Percentiles rank a stretch among this genome's conserved stretches.
Conservation (phyloP, 2,797 vertebrate genomes). For the Lateolabrax maculatus region DNA sequence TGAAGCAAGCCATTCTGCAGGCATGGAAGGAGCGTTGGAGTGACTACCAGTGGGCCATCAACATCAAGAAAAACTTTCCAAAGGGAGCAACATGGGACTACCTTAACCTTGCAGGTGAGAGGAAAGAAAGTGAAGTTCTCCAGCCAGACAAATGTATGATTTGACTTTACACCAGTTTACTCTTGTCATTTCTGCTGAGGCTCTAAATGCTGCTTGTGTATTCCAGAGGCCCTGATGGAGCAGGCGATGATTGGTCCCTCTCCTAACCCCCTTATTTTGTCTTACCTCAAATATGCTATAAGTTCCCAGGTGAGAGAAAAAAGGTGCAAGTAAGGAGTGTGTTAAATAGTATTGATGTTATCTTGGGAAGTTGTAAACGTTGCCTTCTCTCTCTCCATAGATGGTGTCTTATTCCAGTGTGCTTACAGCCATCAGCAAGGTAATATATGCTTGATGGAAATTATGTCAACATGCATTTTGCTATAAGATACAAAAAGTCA, state of each 20-base stretch:
- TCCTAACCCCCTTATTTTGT: conserved; percentile 96
- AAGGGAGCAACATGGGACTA: conserved; percentile 98
- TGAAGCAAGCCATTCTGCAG: conserved; percentile 97
- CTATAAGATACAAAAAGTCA: neutral
- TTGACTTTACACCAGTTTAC: no score
- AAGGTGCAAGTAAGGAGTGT: neutral
- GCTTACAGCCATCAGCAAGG: conserved; percentile 95
- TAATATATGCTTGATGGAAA: conserved; percentile 64
- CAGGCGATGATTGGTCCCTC: conserved; percentile 98
- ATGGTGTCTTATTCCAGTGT: conserved; percentile 99
- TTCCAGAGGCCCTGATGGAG: conserved; percentile 94
- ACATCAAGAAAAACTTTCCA: conserved; percentile 97
- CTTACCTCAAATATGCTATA: conserved; percentile 97
- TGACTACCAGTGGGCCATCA: conserved; percentile 98
- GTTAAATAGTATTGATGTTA: neutral
- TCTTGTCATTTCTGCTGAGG: neutral
- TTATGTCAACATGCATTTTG: neutral
- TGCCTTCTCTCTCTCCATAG: conserved; percentile 75
- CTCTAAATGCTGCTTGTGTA: conserved; percentile 3
- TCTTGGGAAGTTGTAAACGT: neutral
- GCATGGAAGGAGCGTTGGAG: conserved; percentile 99
- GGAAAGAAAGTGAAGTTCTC: neutral
- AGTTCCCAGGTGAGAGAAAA: conserved; percentile 92
- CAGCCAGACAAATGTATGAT: no score
- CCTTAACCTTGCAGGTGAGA: conserved; percentile 93